Evolutionary conservation across 2,888 invertebrate genomes (phyloP).

Genomic region (Thecophora atra): DNA sequence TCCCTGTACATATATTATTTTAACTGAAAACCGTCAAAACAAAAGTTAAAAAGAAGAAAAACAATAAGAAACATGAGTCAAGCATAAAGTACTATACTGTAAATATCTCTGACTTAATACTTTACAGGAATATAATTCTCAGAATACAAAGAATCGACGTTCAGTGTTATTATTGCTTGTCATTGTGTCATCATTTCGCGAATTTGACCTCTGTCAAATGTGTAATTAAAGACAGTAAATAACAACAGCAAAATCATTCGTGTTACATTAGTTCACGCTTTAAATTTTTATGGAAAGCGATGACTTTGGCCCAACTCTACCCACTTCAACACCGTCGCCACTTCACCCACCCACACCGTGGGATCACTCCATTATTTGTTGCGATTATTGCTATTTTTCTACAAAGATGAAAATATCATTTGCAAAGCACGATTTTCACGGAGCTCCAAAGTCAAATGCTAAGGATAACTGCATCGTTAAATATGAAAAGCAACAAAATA

Average conservation of each 20-base stretch:
- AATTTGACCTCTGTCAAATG: not conserved
- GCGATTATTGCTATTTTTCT: not conserved
- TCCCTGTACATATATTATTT: too few species aligned
- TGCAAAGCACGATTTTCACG: not conserved
- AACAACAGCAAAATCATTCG: not conserved
- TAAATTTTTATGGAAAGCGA: too few species aligned
- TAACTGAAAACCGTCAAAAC: too few species aligned
- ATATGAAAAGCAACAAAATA: not conserved
- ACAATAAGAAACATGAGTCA: too few species aligned
- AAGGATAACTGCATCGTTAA: conserved; percentile 28
- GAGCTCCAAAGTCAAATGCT: conserved; percentile 4
- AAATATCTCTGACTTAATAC: too few species aligned
- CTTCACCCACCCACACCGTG: not conserved
- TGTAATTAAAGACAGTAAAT: not conserved
- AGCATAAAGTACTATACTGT: too few species aligned
- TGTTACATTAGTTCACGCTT: conserved; percentile 31
- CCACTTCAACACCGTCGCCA: not conserved
- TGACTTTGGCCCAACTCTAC: conserved; percentile 27
- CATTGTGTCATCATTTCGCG: not conserved
- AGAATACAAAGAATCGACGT: too few species aligned
- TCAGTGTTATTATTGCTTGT: not conserved
- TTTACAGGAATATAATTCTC: too few species aligned
- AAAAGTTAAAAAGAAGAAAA: too few species aligned
- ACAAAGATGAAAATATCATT: conserved; percentile 12
- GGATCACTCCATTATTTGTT: not conserved